A percentile compares a stretch with the other conserved stretches of the same genome.
phyloP scores from a whole-genome alignment of 2,113 vertebrate genomes.

The Xiphophorus maculatus region DNA sequence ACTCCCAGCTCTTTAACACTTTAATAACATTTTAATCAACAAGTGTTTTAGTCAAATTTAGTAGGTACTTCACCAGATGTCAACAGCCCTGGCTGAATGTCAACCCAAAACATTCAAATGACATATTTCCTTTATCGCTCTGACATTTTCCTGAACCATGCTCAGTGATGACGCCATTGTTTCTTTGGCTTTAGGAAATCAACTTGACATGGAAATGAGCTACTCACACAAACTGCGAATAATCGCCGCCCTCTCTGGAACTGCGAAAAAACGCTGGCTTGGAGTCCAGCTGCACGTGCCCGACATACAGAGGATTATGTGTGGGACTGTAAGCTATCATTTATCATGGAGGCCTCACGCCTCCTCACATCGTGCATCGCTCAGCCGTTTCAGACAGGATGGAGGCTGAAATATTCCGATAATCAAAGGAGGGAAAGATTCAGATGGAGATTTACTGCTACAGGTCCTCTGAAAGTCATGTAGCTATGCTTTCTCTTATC shows the following conservation, averaged over 20 bases:
- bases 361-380: constrained; percentile 45
- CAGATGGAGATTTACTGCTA: constrained; percentile 3
- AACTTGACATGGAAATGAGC: constrained; percentile 47
- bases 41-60: constrained; percentile 69
- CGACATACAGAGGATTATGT: constrained; percentile 56
- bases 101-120: constrained; percentile 73
- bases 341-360: constrained; percentile 59
- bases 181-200: constrained; percentile 47
- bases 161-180: constrained; percentile 58
- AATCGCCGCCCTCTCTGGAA: constrained; percentile 28
- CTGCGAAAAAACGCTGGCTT: constrained; percentile 33
- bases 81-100: constrained; percentile 61
- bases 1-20: background rate
- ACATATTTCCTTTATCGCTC: constrained; percentile 64
- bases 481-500: constrained; percentile 15
- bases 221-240: constrained; percentile 43
- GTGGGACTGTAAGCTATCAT: constrained; percentile 61
- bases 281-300: constrained; percentile 60
- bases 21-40: constrained; percentile 15
- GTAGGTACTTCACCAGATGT: constrained; percentile 41
- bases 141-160: constrained; percentile 73
- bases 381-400: constrained; percentile 35
- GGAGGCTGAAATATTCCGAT: constrained; percentile 33
- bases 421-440: constrained; percentile 14
- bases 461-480: background rate